Percentiles rank a stretch among this genome's conserved stretches.
Evolutionary conservation across 1,140 invertebrate genomes (phyloP).

Genomic region (Bombus soroeensis): DNA sequence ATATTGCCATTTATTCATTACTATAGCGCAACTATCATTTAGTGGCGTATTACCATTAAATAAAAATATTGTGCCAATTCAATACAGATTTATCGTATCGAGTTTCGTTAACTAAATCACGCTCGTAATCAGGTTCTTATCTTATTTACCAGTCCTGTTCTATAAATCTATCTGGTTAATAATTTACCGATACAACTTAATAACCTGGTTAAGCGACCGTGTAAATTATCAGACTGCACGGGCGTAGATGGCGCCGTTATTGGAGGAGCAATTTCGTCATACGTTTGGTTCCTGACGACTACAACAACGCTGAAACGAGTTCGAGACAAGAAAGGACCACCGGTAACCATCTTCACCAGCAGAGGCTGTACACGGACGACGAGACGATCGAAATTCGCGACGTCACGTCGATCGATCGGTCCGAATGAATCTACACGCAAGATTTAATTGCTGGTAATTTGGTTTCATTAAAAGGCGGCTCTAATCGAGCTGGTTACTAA

Average conservation of each 20-base stretch:
- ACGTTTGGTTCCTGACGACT: constrained; percentile 71
- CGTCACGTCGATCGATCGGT: not conserved
- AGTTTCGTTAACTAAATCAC: not conserved
- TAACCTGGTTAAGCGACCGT: constrained; percentile 9
- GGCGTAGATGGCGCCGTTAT: constrained; percentile 77
- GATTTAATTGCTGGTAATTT: constrained; percentile 61
- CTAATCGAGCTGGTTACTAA: constrained; percentile 50
- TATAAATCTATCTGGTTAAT: constrained; percentile 1
- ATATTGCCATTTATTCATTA: not conserved
- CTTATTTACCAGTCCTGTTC: not conserved
- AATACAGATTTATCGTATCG: not conserved
- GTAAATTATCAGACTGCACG: constrained; percentile 73
- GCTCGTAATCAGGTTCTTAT: not conserved
- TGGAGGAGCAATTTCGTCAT: constrained; percentile 80
- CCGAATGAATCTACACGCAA: constrained; percentile 1
- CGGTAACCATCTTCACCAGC: constrained; percentile 21
- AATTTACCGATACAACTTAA: constrained; percentile 9
- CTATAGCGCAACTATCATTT: not conserved
- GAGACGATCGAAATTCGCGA: constrained; percentile 16
- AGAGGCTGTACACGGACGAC: constrained; percentile 35
- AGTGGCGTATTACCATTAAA: not conserved
- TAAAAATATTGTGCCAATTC: not conserved
- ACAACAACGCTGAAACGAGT: not conserved
- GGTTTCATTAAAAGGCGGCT: constrained; percentile 57
- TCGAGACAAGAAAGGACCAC: not conserved